Base-by-base conservation (phyloP, 2,888 invertebrate genomes). In the Scelioninae gen. 2 region DNA sequence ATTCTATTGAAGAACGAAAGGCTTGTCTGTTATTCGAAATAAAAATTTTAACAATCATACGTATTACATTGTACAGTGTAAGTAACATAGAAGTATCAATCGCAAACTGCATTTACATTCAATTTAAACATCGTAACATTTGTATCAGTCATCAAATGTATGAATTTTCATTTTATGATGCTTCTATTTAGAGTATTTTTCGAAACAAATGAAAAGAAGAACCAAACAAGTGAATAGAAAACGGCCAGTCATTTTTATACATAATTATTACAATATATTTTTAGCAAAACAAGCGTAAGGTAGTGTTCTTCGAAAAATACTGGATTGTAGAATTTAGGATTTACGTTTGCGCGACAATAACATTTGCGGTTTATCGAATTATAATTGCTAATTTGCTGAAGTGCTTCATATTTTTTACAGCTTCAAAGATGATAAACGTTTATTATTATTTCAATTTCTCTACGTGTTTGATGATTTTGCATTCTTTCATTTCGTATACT, bases 151-250 rank as follows among this genome's bases (percentile, higher is more conserved):
- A 52, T 64, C 18, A 35, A 35, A 13, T 67, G 58, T 58, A 61
- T 46, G 57, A 53, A 45, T 25, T 16, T 46, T 57, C 46, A 68
- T 31, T 25, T 22, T 37, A 48, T 16, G 52, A 43, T 71, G 70
- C 74, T 74, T 71, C 58, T 19, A 43, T 64, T 72, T 71, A 74
- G 46, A 72, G 63, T 75, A 75, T 71, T 68, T 72, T 72, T 75
- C 53, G 55, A 71, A 52, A 58, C 52, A 19, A 45, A 39, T 6
- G 18, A 46, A 41, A 52, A 48, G 16, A 46, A 55, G 22, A 60
- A 52, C 39, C 16, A 60, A 74, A 58, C 11, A 18, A 48, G 57
- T 68, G 55, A 67, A 64, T 74, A 71, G 63, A 53, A 71, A 71
- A 63, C 48, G 71, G 70, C 67, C 68, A 71, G 68, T 63, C 68